Conservation (phyloP, 2,797 vertebrate species). For the Hoplostethus mediterraneus region DNA sequence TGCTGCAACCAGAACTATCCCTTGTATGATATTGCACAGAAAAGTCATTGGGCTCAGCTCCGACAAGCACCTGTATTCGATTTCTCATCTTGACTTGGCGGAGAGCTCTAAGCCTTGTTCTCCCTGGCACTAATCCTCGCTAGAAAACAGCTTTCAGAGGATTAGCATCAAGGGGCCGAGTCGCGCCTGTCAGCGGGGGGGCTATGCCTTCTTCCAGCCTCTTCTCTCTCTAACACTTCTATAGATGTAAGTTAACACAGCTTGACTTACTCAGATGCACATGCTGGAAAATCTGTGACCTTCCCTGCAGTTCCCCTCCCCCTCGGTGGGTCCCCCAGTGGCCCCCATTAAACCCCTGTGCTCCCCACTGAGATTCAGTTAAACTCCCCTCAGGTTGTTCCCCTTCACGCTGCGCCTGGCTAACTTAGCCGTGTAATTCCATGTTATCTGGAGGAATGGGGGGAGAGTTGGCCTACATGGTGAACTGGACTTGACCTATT, state of each 20-base stretch:
- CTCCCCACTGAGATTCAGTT: slow-evolving; percentile 58
- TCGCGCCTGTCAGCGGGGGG: slow-evolving; percentile 7
- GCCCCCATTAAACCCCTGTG: slow-evolving; percentile 52
- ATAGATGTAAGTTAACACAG: slow-evolving; percentile 48
- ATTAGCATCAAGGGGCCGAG: slow-evolving; percentile 82
- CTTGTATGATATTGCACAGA: slow-evolving; percentile 66
- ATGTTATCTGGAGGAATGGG: slow-evolving; percentile 50
- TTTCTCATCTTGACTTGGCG: slow-evolving; percentile 80
- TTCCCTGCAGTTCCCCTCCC: slow-evolving; percentile 27
- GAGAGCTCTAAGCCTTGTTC: slow-evolving; percentile 82
- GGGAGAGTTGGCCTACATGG: background rate
- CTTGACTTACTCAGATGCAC: slow-evolving; percentile 30
- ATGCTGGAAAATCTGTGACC: slow-evolving; percentile 58
- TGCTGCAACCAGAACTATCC: slow-evolving; percentile 53
- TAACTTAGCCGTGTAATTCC: slow-evolving; percentile 62
- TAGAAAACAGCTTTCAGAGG: slow-evolving; percentile 84
- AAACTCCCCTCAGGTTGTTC: slow-evolving; percentile 48
- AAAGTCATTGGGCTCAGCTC: slow-evolving; percentile 72
- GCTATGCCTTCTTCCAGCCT: slow-evolving; percentile 32
- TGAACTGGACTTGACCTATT: slow-evolving; percentile 43
- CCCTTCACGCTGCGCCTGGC: slow-evolving; percentile 48
- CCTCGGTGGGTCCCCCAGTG: slow-evolving; percentile 32
- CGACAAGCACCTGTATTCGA: slow-evolving; percentile 81
- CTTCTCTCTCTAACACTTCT: slow-evolving; percentile 10
- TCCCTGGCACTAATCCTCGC: slow-evolving; percentile 82